Evolutionary conservation across 1,140 invertebrate species (phyloP), one percentile per base, ranked within the genome.

Genomic region (Heterodera carotae): DNA sequence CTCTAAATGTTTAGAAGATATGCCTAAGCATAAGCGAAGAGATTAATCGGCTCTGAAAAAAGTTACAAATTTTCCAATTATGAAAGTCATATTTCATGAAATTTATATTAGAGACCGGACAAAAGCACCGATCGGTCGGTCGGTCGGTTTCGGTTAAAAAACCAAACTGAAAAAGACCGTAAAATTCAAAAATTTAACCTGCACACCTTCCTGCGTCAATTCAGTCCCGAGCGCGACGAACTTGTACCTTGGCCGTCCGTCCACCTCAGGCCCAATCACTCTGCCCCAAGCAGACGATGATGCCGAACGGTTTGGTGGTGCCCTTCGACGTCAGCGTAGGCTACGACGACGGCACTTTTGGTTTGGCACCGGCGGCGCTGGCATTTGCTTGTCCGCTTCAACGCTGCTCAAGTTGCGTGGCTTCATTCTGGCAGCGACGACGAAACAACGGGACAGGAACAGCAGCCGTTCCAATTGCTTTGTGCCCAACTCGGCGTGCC

Each of bases 311-410:
- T 29, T 66, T 27, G n/a, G n/a, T n/a, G n/a, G 27, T 27, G n/a
- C 29, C 2, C 18, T 22, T 22, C n/a, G n/a, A n/a, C n/a, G n/a
- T n/a, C n/a, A n/a, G n/a, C n/a, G n/a, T 53, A 81, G 25, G 48
- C 27, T 33, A 70, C 27, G 27, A 36, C 4, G 22, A 56, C 12
- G 48, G 15, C 34, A 86, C 2, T 98, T 98, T 90, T 97, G 94
- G 95, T 98, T 98, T 90, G 96, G 94, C 43, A 98, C 96, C 81
- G 96, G 96, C 81, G 96, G 96, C 80, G 96, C 96, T 83, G 96
- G 96, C 80, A 95, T 98, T 89, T 98, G 96, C 90, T 91, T 98
- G 78, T 97, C 95, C 88, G 91, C 93, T 84, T 92, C 94, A 72
- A 90, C 98, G 77, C 94, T 94, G 33, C 89, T 95, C 79, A 96